A percentile compares a stretch with the other conserved stretches of the same genome.
Conservation (phyloP, 2,797 vertebrate species). For the Calcarius lapponicus region DNA sequence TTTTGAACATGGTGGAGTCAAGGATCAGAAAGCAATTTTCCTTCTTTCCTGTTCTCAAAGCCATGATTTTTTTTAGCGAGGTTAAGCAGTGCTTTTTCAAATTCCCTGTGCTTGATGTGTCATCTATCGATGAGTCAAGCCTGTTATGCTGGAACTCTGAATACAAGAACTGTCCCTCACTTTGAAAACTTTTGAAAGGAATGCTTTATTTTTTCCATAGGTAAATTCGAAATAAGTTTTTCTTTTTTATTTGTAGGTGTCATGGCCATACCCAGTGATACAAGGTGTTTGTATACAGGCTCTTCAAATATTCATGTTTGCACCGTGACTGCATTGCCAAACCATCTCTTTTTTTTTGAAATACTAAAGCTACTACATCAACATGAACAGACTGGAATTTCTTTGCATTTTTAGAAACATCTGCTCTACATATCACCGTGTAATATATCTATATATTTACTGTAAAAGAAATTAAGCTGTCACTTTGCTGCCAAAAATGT, state of each 20-base stretch:
- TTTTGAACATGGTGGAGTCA: constrained; percentile 67
- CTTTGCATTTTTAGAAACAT: constrained; percentile 51
- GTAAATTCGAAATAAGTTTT: background rate
- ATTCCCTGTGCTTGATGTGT: constrained; percentile 76
- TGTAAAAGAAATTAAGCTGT: constrained; percentile 34
- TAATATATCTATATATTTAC: constrained; percentile 21
- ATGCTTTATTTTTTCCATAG: constrained; percentile 23
- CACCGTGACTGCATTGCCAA: background rate
- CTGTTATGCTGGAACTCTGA: constrained; percentile 71
- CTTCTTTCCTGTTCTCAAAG: constrained; percentile 75
- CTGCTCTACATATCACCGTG: constrained; percentile 8
- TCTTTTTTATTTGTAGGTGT: constrained; percentile 20
- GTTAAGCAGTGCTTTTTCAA: constrained; percentile 79
- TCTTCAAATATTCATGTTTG: background rate
- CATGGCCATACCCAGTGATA: constrained; percentile 34
- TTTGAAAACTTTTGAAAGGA: constrained; percentile 50
- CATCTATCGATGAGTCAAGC: constrained; percentile 80
- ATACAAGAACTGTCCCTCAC: constrained; percentile 51
- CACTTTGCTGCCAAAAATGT: constrained; percentile 42
- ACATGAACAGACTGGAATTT: constrained; percentile 37
- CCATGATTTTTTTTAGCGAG: constrained; percentile 69
- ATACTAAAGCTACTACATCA: background rate
- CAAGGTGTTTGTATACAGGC: background rate
- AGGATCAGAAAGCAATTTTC: constrained; percentile 79
- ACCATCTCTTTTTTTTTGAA: background rate